Conservation (phyloP, 2,797 vertebrate species). For the Danionella dracula region DNA sequence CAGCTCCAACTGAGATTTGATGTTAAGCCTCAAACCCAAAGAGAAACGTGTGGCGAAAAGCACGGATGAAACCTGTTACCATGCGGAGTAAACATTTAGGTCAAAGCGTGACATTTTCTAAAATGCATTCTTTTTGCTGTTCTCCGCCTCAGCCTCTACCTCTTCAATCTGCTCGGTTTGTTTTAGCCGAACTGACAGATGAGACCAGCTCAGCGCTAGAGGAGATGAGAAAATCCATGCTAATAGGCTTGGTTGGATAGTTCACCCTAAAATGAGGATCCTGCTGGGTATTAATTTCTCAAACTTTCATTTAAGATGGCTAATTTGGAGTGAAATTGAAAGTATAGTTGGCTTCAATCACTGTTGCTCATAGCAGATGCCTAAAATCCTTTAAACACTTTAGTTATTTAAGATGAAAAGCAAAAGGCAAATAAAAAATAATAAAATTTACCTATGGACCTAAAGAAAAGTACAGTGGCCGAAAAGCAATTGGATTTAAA, state of each 20-base stretch:
- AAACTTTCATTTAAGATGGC: too few species aligned
- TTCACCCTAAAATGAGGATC: too few species aligned
- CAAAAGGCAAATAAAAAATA: too few species aligned
- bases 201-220: neutral
- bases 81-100: conserved; percentile 45
- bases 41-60: conserved; percentile 4
- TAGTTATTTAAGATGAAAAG: too few species aligned
- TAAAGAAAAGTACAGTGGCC: too few species aligned
- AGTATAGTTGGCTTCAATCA: too few species aligned
- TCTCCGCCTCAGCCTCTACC: neutral
- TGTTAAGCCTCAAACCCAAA: neutral
- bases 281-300: too few species aligned
- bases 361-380: too few species aligned
- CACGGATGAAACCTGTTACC: neutral
- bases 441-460: too few species aligned
- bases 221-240: neutral
- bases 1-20: conserved; percentile 55
- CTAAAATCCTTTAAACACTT: too few species aligned
- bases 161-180: conserved; percentile 45
- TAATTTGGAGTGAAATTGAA: too few species aligned
- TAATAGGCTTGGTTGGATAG: neutral
- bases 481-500: too few species aligned
- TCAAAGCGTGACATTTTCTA: conserved; percentile 63
- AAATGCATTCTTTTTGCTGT: conserved; percentile 55
- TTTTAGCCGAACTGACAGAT: conserved; percentile 39